phyloP scores from a whole-genome alignment of 2,888 invertebrate genomes.

The Rosalia funebris region DNA sequence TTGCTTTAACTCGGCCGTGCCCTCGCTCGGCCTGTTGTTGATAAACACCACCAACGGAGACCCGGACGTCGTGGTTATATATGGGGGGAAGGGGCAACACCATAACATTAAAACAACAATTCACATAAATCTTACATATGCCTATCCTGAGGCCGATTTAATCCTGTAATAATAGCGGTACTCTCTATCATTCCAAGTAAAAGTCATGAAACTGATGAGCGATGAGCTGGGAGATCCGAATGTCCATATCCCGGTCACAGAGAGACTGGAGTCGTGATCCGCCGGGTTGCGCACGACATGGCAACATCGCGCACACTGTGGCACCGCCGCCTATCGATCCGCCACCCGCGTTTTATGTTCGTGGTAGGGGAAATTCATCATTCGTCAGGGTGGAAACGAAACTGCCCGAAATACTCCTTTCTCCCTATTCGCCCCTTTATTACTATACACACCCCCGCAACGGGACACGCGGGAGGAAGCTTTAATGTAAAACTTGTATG shows the following conservation, averaged over 20 bases:
- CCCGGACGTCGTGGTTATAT: too few relatives aligned
- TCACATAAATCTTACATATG: slow-evolving; percentile 43
- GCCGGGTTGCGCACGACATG: slow-evolving; percentile 26
- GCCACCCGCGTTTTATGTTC: slow-evolving; percentile 50
- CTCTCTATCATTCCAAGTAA: slow-evolving; percentile 25
- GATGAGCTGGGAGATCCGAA: slow-evolving; percentile 30
- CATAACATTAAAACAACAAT: slow-evolving; percentile 36
- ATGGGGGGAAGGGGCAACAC: slow-evolving; percentile 30
- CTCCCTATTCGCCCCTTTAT: slow-evolving; percentile 30
- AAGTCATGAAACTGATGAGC: slow-evolving; percentile 5
- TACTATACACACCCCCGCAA: slow-evolving; percentile 18
- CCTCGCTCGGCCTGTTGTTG: slow-evolving; percentile 10
- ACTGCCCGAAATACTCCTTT: slow-evolving; percentile 43
- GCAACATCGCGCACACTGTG: slow-evolving; percentile 31
- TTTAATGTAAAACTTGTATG: slow-evolving; percentile 25
- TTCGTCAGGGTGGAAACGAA: slow-evolving; percentile 48
- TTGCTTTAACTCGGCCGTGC: slow-evolving; percentile 1
- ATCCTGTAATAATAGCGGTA: slow-evolving; percentile 25
- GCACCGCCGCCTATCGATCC: slow-evolving; percentile 53
- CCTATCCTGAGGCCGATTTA: slow-evolving; percentile 36
- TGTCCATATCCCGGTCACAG: slow-evolving; percentile 43
- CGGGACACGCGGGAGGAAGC: background rate
- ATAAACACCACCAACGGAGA: slow-evolving; percentile 15
- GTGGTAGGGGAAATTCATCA: slow-evolving; percentile 53
- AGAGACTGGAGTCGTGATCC: slow-evolving; percentile 35